Percentiles rank a stretch among this genome's conserved stretches.
Evolutionary conservation across 2,888 invertebrate genomes (phyloP).

Genomic region (Acanthococcus lagerstroemiae): DNA sequence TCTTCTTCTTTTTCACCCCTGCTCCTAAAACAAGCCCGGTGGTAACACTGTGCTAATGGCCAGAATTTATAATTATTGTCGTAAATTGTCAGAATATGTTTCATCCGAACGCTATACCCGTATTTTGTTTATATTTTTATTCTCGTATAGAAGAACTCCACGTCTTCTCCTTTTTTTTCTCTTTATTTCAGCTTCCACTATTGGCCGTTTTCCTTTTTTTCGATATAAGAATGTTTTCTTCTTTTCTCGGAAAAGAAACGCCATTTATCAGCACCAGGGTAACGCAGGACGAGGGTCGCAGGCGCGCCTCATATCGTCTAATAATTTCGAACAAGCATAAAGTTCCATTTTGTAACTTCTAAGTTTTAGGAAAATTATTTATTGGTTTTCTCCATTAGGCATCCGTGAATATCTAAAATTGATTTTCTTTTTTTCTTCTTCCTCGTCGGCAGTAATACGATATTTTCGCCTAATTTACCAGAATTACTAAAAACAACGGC

Average conservation of each 20-base stretch:
- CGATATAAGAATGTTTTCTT: background rate
- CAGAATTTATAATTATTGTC: conserved; percentile 1
- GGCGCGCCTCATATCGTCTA: background rate
- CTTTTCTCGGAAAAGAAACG: background rate
- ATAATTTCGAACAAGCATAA: background rate
- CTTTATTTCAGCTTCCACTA: background rate
- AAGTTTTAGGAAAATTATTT: background rate
- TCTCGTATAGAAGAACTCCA: no score
- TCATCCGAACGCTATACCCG: background rate
- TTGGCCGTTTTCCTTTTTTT: background rate
- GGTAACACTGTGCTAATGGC: background rate
- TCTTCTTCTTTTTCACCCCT: background rate
- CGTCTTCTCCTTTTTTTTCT: background rate
- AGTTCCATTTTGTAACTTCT: background rate
- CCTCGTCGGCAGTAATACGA: no score
- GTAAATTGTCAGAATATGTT: background rate
- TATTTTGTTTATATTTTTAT: no score
- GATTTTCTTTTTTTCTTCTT: background rate
- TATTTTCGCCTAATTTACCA: no score
- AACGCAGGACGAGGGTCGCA: background rate
- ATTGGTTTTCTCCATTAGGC: conserved; percentile 17
- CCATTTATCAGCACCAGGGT: background rate
- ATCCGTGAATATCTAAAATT: conserved; percentile 5
- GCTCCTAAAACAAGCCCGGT: background rate
- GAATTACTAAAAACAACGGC: no score